Conservation (phyloP, 2,113 vertebrate species). For the Rostratula benghalensis region DNA sequence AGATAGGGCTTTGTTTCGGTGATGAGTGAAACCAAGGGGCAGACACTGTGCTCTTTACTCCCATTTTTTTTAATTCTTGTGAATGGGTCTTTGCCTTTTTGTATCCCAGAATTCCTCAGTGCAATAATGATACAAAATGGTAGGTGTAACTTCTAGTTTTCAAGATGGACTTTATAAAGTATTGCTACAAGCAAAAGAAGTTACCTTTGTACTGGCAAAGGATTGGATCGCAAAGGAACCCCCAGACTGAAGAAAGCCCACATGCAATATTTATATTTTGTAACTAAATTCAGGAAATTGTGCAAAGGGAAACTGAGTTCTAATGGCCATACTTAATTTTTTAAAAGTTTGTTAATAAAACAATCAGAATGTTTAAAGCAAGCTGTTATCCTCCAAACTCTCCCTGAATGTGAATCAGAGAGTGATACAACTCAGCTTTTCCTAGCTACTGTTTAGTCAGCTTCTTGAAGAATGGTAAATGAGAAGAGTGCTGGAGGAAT, state of each 20-base stretch:
- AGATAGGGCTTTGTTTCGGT: not conserved
- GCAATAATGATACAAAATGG: not conserved
- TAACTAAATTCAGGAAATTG: not conserved
- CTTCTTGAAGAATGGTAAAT: not conserved
- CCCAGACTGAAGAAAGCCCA: not conserved
- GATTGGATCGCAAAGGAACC: not conserved
- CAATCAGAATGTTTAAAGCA: not conserved
- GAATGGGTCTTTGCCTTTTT: not conserved
- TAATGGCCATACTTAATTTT: not conserved
- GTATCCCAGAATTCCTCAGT: not conserved
- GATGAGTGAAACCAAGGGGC: not conserved
- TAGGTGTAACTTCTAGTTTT: not conserved
- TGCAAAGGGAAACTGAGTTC: not conserved
- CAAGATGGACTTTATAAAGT: not conserved
- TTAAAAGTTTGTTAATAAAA: not conserved
- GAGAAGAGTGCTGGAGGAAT: slow-evolving; percentile 28
- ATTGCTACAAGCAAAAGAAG: not conserved
- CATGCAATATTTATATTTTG: not conserved
- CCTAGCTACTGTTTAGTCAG: not conserved
- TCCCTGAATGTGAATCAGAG: not conserved
- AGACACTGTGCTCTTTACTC: not conserved
- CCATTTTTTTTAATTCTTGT: not conserved
- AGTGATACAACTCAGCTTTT: not conserved
- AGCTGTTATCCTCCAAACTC: not conserved
- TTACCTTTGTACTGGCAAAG: not conserved